Conservation (phyloP, 2,888 invertebrate genomes). For the Charanyca ferruginea region DNA sequence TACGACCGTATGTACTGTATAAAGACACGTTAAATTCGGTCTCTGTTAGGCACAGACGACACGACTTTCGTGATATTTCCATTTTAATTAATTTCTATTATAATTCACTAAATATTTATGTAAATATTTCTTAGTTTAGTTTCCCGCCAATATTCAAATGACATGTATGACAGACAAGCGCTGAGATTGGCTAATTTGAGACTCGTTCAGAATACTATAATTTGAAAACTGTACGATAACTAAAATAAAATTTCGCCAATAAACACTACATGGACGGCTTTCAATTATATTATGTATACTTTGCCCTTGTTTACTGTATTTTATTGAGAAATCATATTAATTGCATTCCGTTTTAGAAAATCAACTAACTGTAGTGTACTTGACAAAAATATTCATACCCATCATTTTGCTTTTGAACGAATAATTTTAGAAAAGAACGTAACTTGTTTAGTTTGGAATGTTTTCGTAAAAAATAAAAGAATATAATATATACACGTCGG, state of each 20-base stretch:
- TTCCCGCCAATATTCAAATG: constrained; percentile 53
- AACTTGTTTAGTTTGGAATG: constrained; percentile 45
- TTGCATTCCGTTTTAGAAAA: constrained; percentile 37
- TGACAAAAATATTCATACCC: constrained; percentile 41
- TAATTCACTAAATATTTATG: constrained; percentile 13
- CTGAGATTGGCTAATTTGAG: constrained; percentile 58
- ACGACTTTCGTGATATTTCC: constrained; percentile 80
- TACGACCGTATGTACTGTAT: constrained; percentile 78
- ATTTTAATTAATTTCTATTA: constrained; percentile 66
- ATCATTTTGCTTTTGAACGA: constrained; percentile 35
- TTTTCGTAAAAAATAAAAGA: constrained; percentile 4
- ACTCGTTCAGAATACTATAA: constrained; percentile 53
- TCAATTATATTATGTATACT: constrained; percentile 81
- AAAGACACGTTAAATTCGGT: constrained; percentile 84
- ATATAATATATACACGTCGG: constrained; percentile 18
- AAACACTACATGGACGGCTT: constrained; percentile 86
- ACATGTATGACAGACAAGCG: constrained; percentile 39
- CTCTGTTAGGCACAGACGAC: constrained; percentile 82
- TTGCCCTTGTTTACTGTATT: constrained; percentile 70
- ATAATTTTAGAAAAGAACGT: constrained; percentile 50
- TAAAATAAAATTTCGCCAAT: constrained; percentile 71
- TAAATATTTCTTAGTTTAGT: constrained; percentile 10
- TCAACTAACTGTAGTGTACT: constrained; percentile 53
- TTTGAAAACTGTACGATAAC: constrained; percentile 51
- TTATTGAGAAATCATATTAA: constrained; percentile 40